phyloP scores from a whole-genome alignment of 1,140 invertebrate species.

The Brachionus koreanus region DNA sequence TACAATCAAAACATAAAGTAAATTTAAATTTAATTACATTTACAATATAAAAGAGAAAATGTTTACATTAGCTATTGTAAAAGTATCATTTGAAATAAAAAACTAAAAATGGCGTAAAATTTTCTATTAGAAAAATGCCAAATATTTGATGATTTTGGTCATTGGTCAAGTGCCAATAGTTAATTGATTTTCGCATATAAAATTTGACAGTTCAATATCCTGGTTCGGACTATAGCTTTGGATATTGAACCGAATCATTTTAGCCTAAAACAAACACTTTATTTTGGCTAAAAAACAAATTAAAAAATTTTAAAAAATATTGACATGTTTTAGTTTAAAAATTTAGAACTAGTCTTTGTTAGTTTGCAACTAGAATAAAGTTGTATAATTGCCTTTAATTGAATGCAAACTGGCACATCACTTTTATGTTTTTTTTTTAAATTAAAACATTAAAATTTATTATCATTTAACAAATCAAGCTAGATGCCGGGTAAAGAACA shows the following conservation, averaged over 20 bases:
- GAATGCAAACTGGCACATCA: neutral
- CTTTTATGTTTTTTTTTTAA: neutral
- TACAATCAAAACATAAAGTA: neutral
- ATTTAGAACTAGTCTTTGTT: neutral
- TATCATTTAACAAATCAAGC: neutral
- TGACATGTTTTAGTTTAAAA: neutral
- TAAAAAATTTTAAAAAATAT: neutral
- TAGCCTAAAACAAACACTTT: neutral
- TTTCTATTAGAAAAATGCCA: neutral
- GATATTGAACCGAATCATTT: neutral
- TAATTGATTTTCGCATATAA: neutral
- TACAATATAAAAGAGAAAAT: neutral
- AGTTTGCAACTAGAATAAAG: neutral
- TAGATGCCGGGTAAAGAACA: neutral
- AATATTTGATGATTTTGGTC: neutral
- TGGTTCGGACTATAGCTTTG: neutral
- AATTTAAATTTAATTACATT: neutral
- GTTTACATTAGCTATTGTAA: neutral
- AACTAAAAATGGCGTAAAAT: neutral
- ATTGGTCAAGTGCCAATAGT: neutral
- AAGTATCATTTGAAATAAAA: neutral
- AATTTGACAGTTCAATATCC: neutral
- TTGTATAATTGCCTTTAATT: neutral
- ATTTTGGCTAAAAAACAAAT: neutral
- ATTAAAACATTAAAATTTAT: neutral